Conservation (phyloP, 2,888 invertebrate genomes). For the Xanthostigma xanthostigma region DNA sequence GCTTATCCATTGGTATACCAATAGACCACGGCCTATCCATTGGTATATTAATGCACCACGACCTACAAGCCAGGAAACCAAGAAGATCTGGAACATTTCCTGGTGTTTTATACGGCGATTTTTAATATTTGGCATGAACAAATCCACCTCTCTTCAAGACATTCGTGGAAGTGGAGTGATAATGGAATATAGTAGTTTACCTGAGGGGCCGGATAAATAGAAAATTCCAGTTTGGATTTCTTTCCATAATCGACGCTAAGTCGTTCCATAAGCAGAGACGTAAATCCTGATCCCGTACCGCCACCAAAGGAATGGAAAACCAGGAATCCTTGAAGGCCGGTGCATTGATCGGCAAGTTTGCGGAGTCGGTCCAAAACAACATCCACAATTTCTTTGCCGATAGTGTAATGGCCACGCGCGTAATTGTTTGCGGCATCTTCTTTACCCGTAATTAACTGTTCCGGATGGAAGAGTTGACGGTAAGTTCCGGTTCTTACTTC, state of each 20-base stretch:
- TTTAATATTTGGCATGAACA: neutral
- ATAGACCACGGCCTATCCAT: too few relatives aligned
- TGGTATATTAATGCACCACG: too few relatives aligned
- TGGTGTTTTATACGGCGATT: too few relatives aligned
- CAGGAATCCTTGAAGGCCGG: constrained; percentile 72
- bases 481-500: constrained; percentile 74
- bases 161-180: neutral
- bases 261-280: constrained; percentile 82
- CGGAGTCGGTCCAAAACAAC: constrained; percentile 67
- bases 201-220: constrained; percentile 89
- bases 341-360: constrained; percentile 74
- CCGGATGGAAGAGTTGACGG: constrained; percentile 75
- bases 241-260: constrained; percentile 87
- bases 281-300: constrained; percentile 87
- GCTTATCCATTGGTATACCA: too few relatives aligned
- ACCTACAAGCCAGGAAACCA: too few relatives aligned
- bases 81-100: too few relatives aligned
- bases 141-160: neutral
- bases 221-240: constrained; percentile 85
- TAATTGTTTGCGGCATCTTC: constrained; percentile 92
- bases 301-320: constrained; percentile 87
- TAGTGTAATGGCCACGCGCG: constrained; percentile 86
- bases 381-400: constrained; percentile 81
- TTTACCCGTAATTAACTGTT: constrained; percentile 83
- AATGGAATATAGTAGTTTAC: constrained; percentile 29